Percentiles rank a stretch among this genome's conserved stretches.
phyloP scores from a whole-genome alignment of 2,113 vertebrate species.

The Nesogale talazaci region DNA sequence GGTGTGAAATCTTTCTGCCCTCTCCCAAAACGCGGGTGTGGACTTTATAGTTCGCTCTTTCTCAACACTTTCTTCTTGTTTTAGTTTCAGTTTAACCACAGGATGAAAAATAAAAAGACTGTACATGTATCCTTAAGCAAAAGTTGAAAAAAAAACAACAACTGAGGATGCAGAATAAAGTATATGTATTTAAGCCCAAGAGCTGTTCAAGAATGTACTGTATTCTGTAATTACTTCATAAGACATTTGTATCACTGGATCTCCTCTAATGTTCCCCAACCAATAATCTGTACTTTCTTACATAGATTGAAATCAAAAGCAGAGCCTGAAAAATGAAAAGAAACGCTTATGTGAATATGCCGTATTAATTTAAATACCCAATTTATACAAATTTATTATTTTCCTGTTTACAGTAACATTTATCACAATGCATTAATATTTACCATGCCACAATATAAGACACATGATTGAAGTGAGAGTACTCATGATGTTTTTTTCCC shows the following conservation, averaged over 20 bases:
- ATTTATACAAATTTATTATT: background rate
- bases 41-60: slow-evolving; percentile 10
- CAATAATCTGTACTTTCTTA: background rate
- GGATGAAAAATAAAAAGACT: background rate
- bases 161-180: background rate
- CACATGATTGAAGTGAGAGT: background rate
- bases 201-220: background rate
- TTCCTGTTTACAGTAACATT: background rate
- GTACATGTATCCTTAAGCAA: background rate
- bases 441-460: background rate
- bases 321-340: background rate
- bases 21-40: background rate
- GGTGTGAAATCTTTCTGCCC: background rate
- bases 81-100: background rate
- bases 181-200: background rate
- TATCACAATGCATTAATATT: background rate
- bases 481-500: background rate
- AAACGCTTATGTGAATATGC: background rate
- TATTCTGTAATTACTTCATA: background rate
- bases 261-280: slow-evolving; percentile 30
- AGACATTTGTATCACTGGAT: background rate
- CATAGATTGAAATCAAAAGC: background rate
- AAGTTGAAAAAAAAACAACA: background rate
- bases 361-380: background rate
- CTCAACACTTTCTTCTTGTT: background rate